Evolutionary conservation across 2,113 vertebrate genomes (phyloP).

Genomic region (Amphilophus citrinellus): DNA sequence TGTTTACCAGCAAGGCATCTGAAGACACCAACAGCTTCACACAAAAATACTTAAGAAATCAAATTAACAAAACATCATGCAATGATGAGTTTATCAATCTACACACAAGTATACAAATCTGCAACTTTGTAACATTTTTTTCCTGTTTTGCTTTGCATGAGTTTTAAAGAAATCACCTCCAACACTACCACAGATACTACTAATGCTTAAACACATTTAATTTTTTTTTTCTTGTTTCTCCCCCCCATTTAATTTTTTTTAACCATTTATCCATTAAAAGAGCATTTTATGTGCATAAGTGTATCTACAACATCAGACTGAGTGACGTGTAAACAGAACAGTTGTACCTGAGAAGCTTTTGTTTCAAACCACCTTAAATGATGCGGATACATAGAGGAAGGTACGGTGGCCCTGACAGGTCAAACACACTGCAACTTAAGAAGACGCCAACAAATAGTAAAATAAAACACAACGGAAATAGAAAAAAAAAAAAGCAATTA

Average conservation of each 20-base stretch:
- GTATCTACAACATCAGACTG: slow-evolving; percentile 67
- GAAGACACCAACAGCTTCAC: slow-evolving; percentile 44
- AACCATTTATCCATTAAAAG: slow-evolving; percentile 37
- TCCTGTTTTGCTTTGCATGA: slow-evolving; percentile 42
- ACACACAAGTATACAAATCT: slow-evolving; percentile 57
- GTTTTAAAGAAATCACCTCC: slow-evolving; percentile 44
- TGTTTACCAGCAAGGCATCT: slow-evolving; percentile 27
- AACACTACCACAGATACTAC: slow-evolving; percentile 60
- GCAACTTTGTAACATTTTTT: slow-evolving; percentile 37
- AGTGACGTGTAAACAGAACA: slow-evolving; percentile 75
- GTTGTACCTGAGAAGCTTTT: slow-evolving; percentile 79
- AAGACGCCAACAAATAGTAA: no score
- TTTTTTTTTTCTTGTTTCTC: background rate
- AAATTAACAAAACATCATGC: slow-evolving; percentile 72
- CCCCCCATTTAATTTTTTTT: background rate
- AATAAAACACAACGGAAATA: no score
- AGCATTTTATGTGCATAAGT: slow-evolving; percentile 67
- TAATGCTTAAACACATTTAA: slow-evolving; percentile 52
- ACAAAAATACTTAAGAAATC: slow-evolving; percentile 45
- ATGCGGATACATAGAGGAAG: slow-evolving; percentile 33
- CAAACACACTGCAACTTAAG: no score
- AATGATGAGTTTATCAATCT: slow-evolving; percentile 45
- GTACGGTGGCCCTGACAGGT: no score
- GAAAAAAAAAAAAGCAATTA: no score
- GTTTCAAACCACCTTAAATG: slow-evolving; percentile 47